Evolutionary conservation across 2,113 vertebrate species (phyloP).

Genomic region (Myotis brandtii): DNA sequence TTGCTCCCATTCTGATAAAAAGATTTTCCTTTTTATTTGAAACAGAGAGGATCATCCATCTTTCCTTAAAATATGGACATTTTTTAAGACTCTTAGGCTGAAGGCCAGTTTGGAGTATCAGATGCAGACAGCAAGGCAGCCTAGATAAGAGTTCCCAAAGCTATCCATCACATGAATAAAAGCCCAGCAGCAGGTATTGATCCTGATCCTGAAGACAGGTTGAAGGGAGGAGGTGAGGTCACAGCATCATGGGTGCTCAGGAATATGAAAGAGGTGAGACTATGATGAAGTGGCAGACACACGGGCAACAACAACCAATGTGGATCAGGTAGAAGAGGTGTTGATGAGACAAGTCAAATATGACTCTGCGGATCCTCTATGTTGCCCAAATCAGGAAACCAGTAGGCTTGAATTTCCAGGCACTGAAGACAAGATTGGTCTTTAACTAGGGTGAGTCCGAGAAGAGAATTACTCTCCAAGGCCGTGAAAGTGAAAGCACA

Average conservation of each 20-base stretch:
- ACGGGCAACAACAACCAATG: conserved; percentile 33
- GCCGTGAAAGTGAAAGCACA: not conserved
- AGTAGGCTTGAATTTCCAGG: conserved; percentile 14
- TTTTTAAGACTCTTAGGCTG: conserved; percentile 54
- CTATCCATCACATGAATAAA: conserved; percentile 86
- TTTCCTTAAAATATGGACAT: conserved; percentile 67
- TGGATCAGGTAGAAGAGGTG: not conserved
- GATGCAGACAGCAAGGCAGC: conserved; percentile 74
- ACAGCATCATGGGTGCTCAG: conserved; percentile 47
- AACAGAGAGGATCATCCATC: conserved; percentile 73
- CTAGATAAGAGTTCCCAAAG: conserved; percentile 81
- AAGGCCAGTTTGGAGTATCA: conserved; percentile 81
- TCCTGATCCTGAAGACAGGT: conserved; percentile 76
- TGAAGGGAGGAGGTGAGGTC: conserved; percentile 81
- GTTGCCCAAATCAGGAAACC: not conserved
- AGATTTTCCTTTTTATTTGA: conserved; percentile 68
- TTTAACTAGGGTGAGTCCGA: not conserved
- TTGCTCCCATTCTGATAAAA: conserved; percentile 57
- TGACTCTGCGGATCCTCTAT: not conserved
- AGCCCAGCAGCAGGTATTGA: conserved; percentile 84
- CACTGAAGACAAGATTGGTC: not conserved
- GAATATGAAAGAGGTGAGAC: conserved; percentile 67
- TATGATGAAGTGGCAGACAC: conserved; percentile 60
- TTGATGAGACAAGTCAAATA: not conserved
- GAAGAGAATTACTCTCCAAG: not conserved